phyloP scores from a whole-genome alignment of 2,888 invertebrate species.

The Melolontha melolontha region DNA sequence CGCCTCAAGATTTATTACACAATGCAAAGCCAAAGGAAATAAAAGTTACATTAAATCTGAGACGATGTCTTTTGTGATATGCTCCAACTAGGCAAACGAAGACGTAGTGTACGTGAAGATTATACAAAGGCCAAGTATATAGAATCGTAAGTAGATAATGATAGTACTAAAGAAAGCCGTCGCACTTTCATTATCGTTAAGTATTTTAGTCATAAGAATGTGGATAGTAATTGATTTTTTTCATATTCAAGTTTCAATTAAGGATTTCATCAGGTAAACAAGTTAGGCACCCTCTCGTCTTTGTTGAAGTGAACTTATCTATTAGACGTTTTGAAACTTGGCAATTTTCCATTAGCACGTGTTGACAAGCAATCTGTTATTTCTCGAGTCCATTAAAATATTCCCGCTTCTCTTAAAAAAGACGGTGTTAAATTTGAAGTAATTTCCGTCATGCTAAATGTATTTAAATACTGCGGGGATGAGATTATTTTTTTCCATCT shows the following conservation, averaged over 20 bases:
- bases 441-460: constrained; percentile 13
- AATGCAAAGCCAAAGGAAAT: constrained; percentile 13
- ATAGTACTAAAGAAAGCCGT: no score
- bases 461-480: background rate
- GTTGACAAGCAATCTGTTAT: constrained; percentile 33
- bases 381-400: constrained; percentile 16
- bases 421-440: constrained; percentile 22
- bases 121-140: background rate
- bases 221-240: background rate
- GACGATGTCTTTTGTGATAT: constrained; percentile 6
- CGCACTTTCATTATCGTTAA: no score
- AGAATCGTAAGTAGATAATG: background rate
- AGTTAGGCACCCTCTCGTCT: constrained; percentile 2
- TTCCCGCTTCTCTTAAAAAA: background rate
- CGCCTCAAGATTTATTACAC: no score
- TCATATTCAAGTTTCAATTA: constrained; percentile 4
- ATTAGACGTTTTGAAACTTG: constrained; percentile 12
- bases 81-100: background rate
- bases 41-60: constrained; percentile 15
- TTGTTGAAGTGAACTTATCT: constrained; percentile 12
- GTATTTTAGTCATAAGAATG: background rate
- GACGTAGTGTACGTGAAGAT: background rate
- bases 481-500: background rate
- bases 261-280: background rate
- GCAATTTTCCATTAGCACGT: constrained; percentile 25